Conservation (phyloP, 2,888 invertebrate genomes). For the Caenorhabditis sulstoni region DNA sequence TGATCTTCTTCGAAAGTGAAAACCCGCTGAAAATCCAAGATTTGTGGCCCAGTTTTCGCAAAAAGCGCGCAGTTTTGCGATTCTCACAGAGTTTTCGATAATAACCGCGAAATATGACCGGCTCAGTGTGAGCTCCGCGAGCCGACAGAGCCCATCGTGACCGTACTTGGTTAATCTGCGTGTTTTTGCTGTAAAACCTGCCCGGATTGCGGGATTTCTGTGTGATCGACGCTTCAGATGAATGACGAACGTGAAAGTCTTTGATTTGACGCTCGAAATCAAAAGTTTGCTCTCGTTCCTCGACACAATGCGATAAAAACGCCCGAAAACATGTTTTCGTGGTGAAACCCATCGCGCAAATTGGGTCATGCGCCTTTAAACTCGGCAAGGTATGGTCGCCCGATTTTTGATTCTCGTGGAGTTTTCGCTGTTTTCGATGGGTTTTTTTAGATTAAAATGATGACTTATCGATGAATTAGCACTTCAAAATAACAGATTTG, state of each 20-base stretch:
- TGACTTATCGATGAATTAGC: no score
- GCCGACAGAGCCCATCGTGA: conserved; percentile 3
- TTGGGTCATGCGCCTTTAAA: conserved; percentile 3
- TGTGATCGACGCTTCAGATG: background rate
- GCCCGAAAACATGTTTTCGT: background rate
- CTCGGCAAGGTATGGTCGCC: background rate
- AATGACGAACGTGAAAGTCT: conserved; percentile 11
- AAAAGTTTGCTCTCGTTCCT: no score
- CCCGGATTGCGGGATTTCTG: background rate
- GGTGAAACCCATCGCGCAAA: background rate
- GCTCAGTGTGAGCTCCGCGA: background rate
- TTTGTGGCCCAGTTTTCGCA: no score
- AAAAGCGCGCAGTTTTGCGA: no score
- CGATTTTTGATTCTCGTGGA: background rate
- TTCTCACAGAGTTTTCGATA: no score
- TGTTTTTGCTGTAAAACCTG: conserved; percentile 4
- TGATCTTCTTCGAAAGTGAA: no score
- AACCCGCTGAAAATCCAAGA: no score
- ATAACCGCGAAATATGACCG: background rate
- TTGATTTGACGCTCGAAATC: no score
- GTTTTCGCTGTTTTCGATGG: background rate
- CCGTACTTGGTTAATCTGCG: conserved; percentile 24
- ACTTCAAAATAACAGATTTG: no score
- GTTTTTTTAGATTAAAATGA: no score
- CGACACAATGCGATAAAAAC: no score